Conservation (phyloP, 2,797 vertebrate species). For the Tangara arthus region DNA sequence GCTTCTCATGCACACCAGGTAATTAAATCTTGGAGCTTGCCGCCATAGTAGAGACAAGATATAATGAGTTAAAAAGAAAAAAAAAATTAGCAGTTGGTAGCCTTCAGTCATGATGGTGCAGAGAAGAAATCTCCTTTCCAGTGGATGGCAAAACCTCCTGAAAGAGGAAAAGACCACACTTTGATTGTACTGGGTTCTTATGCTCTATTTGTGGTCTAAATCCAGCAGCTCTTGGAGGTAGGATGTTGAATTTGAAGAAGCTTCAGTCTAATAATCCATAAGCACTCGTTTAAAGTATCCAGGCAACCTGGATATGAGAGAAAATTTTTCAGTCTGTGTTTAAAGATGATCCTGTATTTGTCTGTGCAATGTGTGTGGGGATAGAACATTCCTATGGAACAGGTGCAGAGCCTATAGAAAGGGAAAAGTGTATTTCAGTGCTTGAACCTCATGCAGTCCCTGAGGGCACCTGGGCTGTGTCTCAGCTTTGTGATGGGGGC, state of each 20-base stretch:
- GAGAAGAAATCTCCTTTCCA: not conserved
- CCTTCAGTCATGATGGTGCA: not conserved
- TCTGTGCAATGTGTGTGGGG: not conserved
- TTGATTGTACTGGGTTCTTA: not conserved
- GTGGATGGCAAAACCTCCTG: not conserved
- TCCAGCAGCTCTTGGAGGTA: not conserved
- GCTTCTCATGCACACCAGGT: not conserved
- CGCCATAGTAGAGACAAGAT: accelerated
- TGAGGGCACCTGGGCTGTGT: not conserved
- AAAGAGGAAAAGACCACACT: not conserved
- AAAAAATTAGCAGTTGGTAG: not conserved
- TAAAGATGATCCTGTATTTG: not conserved
- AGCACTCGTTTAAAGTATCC: not conserved
- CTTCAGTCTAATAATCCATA: not conserved
- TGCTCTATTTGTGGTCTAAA: not conserved
- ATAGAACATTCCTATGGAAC: not conserved
- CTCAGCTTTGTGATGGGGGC: not conserved
- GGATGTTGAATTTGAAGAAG: not conserved
- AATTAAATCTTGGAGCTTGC: conserved; percentile 24
- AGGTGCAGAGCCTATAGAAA: accelerated
- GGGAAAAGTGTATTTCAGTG: not conserved
- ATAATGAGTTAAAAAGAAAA: not conserved
- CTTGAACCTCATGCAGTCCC: not conserved
- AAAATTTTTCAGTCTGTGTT: not conserved
- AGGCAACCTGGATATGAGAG: not conserved